These are phyloP conservation scores for Vesta saturnalis DNA, from an alignment of 2,888 invertebrate genomes.

Conservation along the genomic window DNA sequence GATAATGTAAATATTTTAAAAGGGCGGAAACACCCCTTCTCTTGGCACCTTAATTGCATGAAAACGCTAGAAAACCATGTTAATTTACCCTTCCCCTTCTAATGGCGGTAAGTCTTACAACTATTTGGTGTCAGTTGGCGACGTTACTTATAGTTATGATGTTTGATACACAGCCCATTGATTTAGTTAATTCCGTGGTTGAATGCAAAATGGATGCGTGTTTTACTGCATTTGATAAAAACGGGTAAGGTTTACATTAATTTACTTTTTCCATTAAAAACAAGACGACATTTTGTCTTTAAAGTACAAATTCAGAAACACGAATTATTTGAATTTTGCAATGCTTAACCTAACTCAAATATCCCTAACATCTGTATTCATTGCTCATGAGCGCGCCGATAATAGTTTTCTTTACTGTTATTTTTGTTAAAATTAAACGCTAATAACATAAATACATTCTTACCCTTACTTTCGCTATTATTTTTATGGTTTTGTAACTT, in stretches of 20 bases:
- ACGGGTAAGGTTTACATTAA: constrained; percentile 73
- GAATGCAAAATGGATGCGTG: constrained; percentile 82
- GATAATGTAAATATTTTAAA: constrained; percentile 26
- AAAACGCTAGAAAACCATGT: constrained; percentile 35
- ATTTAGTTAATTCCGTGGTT: constrained; percentile 46
- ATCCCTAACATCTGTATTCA: too few species aligned
- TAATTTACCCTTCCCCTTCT: constrained; percentile 24
- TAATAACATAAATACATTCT: too few species aligned
- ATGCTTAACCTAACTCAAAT: too few species aligned
- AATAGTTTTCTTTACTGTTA: too few species aligned
- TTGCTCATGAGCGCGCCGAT: background rate
- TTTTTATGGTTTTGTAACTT: too few species aligned
- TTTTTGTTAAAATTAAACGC: too few species aligned
- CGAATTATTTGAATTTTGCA: too few species aligned
- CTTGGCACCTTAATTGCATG: constrained; percentile 39
- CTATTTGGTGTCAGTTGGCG: constrained; percentile 45
- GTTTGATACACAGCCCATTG: constrained; percentile 46
- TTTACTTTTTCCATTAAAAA: too few species aligned
- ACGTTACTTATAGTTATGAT: constrained; percentile 44
- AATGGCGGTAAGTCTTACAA: background rate
- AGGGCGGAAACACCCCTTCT: constrained; percentile 32
- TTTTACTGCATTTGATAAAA: constrained; percentile 90
- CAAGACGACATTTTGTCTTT: too few species aligned
- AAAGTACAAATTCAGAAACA: background rate
- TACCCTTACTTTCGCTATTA: too few species aligned